Conservation (phyloP, 1,140 invertebrate species). For the Antheraea mylitta region DNA sequence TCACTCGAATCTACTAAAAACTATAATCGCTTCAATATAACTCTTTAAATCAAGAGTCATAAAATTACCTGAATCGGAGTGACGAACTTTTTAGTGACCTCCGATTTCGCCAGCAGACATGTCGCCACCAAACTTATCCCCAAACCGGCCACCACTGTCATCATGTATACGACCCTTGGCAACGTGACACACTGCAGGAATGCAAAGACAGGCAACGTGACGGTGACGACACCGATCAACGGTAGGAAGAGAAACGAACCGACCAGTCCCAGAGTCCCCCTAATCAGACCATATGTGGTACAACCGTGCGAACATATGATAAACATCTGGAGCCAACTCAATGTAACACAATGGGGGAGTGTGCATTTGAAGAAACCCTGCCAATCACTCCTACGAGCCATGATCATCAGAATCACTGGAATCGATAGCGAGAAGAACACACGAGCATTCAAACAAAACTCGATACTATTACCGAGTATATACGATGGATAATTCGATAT, state of each 20-base stretch:
- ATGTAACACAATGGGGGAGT: constrained; percentile 91
- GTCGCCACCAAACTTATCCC: constrained; percentile 80
- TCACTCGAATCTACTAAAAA: no score
- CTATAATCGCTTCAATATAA: no score
- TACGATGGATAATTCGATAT: constrained; percentile 90
- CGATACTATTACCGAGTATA: constrained; percentile 88
- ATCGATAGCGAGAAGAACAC: constrained; percentile 88
- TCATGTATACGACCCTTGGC: constrained; percentile 81
- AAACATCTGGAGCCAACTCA: constrained; percentile 92
- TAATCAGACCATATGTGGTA: constrained; percentile 88
- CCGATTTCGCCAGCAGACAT: constrained; percentile 82
- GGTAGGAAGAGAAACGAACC: constrained; percentile 88
- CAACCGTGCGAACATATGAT: constrained; percentile 89
- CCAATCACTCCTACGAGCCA: constrained; percentile 87
- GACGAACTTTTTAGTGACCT: constrained; percentile 81
- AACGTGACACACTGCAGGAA: constrained; percentile 85
- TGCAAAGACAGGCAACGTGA: constrained; percentile 86
- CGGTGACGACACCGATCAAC: constrained; percentile 85
- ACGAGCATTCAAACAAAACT: constrained; percentile 91
- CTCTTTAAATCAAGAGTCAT: background rate
- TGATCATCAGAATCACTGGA: constrained; percentile 84
- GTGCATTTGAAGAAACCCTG: constrained; percentile 87
- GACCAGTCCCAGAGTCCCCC: constrained; percentile 87
- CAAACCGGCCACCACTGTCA: constrained; percentile 79
- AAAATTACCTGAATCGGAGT: constrained; percentile 81